phyloP scores from a whole-genome alignment of 2,797 vertebrate species.

The Pangasius sanitwongsei region DNA sequence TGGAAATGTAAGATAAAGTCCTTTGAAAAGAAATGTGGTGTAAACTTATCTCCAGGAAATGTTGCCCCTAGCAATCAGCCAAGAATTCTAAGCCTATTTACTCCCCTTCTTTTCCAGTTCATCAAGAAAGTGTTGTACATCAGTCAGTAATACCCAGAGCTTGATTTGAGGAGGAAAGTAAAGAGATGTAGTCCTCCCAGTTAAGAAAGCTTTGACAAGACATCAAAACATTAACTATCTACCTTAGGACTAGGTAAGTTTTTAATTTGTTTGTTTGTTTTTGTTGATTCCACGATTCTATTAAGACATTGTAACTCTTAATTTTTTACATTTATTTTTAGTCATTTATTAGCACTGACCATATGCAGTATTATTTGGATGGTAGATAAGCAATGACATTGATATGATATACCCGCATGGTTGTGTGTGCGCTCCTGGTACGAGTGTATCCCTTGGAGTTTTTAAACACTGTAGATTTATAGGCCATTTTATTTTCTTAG shows the following conservation, averaged over 20 bases:
- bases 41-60: slow-evolving; percentile 18
- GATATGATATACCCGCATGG: not conserved
- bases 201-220: not conserved
- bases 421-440: not conserved
- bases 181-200: not conserved
- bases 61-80: not conserved
- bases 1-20: slow-evolving; percentile 24
- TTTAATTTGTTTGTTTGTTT: not conserved
- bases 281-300: not conserved
- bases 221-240: not conserved
- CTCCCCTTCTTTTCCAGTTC: not conserved
- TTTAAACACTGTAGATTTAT: not conserved
- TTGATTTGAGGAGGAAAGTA: not conserved
- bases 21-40: slow-evolving; percentile 4
- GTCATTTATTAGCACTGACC: not conserved
- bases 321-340: not conserved
- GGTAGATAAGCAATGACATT: not conserved
- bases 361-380: not conserved
- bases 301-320: not conserved
- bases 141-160: not conserved
- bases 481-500: not conserved
- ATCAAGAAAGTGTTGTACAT: not conserved
- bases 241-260: not conserved
- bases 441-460: not conserved
- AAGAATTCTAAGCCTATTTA: not conserved